Evolutionary conservation across 2,888 invertebrate genomes (phyloP).

Genomic region (Syrphus vitripennis): DNA sequence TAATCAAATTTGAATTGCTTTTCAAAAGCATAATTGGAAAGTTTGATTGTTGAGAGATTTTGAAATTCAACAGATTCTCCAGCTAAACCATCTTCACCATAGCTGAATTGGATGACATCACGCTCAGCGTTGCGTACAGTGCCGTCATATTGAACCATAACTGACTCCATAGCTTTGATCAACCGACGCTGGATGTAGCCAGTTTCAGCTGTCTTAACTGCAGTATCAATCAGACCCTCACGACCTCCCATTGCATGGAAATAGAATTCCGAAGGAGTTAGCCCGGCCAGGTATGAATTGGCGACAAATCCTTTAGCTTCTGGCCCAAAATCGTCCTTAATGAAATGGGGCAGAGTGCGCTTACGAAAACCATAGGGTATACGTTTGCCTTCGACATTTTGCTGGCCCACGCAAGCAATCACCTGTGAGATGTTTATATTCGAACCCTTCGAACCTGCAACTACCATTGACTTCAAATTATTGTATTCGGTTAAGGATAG

Average conservation of each 20-base stretch:
- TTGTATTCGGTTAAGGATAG: slow-evolving; percentile 98
- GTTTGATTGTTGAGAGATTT: slow-evolving; percentile 87
- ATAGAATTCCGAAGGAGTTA: slow-evolving; percentile 98
- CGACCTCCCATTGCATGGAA: slow-evolving; percentile 99
- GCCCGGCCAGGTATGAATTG: slow-evolving; percentile 98
- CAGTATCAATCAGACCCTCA: slow-evolving; percentile 99
- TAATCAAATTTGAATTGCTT: slow-evolving; percentile 96
- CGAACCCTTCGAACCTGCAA: slow-evolving; percentile 98
- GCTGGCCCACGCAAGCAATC: slow-evolving; percentile 99
- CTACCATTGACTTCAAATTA: slow-evolving; percentile 99
- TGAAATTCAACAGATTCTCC: slow-evolving; percentile 94
- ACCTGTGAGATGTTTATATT: slow-evolving; percentile 99
- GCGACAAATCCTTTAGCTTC: slow-evolving; percentile 99
- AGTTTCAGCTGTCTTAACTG: slow-evolving; percentile 99
- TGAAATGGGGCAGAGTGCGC: slow-evolving; percentile 97
- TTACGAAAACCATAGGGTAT: slow-evolving; percentile 99
- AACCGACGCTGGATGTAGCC: slow-evolving; percentile 98
- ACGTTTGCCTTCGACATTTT: slow-evolving; percentile 99
- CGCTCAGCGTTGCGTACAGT: slow-evolving; percentile 96
- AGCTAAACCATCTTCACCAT: slow-evolving; percentile 98
- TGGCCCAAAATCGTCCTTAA: slow-evolving; percentile 99
- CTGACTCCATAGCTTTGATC: slow-evolving; percentile 98
- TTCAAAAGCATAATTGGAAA: slow-evolving; percentile 94
- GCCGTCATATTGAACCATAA: slow-evolving; percentile 98
- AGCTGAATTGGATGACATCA: slow-evolving; percentile 92